A percentile compares a stretch with the other conserved stretches of the same genome.
These are phyloP conservation scores for Polydrusus pterygomalis DNA, from an alignment of 2,888 invertebrate genomes.

Conservation along the genomic window DNA sequence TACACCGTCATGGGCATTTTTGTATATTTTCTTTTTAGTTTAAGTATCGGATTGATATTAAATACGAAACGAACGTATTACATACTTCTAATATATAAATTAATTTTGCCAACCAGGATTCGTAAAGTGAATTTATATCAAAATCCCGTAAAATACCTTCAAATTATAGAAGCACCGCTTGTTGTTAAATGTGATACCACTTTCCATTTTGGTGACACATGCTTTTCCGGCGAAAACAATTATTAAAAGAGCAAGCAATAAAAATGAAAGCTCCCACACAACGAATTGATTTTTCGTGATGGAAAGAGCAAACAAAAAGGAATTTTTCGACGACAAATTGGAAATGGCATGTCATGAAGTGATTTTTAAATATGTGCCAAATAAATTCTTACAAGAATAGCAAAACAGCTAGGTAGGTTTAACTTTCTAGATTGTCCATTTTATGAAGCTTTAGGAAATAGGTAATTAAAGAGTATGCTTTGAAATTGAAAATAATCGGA, in stretches of 20 bases:
- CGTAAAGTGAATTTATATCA: no score
- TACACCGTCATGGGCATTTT: no score
- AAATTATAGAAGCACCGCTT: conserved; percentile 1
- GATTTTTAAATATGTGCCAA: conserved; percentile 21
- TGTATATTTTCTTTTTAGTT: no score
- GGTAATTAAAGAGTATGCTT: no score
- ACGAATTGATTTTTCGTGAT: conserved; percentile 48
- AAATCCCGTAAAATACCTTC: not conserved
- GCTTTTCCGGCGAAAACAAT: conserved; percentile 38
- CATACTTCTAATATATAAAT: no score
- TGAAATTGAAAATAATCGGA: no score
- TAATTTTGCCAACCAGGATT: no score
- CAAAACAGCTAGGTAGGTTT: not conserved
- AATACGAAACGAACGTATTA: no score
- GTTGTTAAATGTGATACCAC: conserved; percentile 39
- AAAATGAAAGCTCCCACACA: conserved; percentile 36
- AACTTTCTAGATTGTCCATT: not conserved
- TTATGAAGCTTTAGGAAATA: no score
- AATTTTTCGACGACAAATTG: conserved; percentile 42
- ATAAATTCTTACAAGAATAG: no score
- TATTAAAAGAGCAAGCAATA: conserved; percentile 44
- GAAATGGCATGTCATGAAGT: conserved; percentile 31
- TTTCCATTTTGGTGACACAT: conserved; percentile 46
- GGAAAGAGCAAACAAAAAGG: conserved; percentile 25
- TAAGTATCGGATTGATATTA: no score